Conservation (phyloP, 2,113 vertebrate species). For the Nothoprocta perdicaria region DNA sequence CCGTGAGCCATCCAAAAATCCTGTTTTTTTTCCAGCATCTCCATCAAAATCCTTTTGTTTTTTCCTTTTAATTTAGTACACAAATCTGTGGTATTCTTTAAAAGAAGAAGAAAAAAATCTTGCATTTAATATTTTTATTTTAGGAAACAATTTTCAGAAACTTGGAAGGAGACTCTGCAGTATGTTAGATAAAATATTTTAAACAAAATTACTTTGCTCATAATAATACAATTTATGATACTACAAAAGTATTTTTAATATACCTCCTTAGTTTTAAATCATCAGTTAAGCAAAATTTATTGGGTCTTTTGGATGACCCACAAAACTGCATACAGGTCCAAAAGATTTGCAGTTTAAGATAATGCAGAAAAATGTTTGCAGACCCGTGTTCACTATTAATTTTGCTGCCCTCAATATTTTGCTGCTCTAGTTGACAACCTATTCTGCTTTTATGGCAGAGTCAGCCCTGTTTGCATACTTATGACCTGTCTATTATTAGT, state of each 20-base stretch:
- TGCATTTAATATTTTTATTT: not conserved
- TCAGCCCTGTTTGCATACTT: slow-evolving; percentile 53
- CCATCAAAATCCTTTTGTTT: no score
- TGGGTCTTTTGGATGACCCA: not conserved
- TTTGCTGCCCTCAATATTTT: slow-evolving; percentile 63
- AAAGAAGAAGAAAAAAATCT: not conserved
- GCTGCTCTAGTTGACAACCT: slow-evolving; percentile 48
- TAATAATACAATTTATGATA: not conserved
- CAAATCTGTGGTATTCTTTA: not conserved
- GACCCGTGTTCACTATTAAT: slow-evolving; percentile 13
- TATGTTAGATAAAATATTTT: not conserved
- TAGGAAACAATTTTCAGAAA: not conserved
- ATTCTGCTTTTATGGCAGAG: slow-evolving; percentile 50
- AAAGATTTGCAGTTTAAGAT: not conserved
- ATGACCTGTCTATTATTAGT: slow-evolving; percentile 62
- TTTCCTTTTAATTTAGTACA: not conserved
- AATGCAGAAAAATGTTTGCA: not conserved
- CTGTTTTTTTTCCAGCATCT: no score
- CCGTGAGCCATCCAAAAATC: not conserved
- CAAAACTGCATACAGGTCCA: not conserved
- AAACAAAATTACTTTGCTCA: not conserved
- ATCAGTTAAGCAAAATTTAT: not conserved
- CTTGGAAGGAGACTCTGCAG: not conserved
- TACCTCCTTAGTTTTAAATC: not conserved
- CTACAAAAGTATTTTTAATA: not conserved